Base-by-base conservation (phyloP, 1,140 invertebrate genomes). In the Ectropis grisescens region DNA sequence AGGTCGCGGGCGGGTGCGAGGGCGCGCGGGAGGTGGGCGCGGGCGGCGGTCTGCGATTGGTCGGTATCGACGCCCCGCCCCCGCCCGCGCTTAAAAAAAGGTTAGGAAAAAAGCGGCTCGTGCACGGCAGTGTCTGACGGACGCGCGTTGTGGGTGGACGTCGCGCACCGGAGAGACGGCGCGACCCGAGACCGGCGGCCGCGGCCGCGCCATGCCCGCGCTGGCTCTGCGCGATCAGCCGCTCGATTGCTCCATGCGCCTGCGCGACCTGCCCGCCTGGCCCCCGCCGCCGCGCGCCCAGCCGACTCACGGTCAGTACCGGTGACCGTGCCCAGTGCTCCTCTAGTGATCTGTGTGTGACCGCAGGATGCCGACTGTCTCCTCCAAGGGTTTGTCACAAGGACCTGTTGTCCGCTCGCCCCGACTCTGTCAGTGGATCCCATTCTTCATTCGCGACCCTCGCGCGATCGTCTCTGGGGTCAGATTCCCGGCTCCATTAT, bases 201-300 rank as follows among this genome's bases (percentile, higher is more conserved):
- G 59, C 64, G 62, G 71, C 61, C 69, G 69, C 69, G 72, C 62
- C 65, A 78, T 78, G 72, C 69, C 72, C 67, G 72, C 71, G 72
- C 69, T 78, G 69, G 72, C 72, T 38, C 54, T 74, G 58, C 71
- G 71, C 68, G 72, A 78, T 58, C 72, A 74, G 70, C 74, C 74
- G 49, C 74, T 75, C 56, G 74, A 79, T 70, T 75, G 70, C 70
- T 75, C 70, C 64, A 68, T 74, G 74, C 68, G 70, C 58, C 68
- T 75, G 59, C 74, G 72, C 51, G 67, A 67, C 42, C 53, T 68
- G 47, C 65, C 62, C 40, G 65, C 66, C 54, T 78, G 74, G 74
- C 70, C 71, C 42, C 61, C 68, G 56, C 58, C 62, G 58, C 61
- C 68, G 56, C 58, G 59, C 56, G 50, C 48, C 54, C 39, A 27